phyloP scores from a whole-genome alignment of 2,797 vertebrate species.

The Dermochelys coriacea region DNA sequence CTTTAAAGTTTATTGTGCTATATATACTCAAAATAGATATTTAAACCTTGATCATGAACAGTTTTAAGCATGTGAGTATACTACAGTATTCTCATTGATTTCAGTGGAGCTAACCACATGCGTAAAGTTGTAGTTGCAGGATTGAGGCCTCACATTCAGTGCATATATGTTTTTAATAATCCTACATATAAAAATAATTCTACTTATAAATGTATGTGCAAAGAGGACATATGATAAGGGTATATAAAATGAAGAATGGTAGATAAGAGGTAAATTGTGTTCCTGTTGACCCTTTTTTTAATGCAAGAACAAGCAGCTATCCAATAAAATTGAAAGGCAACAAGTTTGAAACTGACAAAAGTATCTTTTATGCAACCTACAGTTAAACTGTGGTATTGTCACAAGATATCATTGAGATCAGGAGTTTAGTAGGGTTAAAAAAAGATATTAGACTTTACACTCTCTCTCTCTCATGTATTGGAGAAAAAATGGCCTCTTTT shows the following conservation, averaged over 20 bases:
- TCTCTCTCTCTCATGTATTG: no score
- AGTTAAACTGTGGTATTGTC: not conserved
- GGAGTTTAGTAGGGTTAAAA: not conserved
- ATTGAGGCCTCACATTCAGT: not conserved
- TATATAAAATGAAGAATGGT: not conserved
- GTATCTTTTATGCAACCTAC: not conserved
- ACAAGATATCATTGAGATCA: not conserved
- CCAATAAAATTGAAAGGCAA: not conserved
- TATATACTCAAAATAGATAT: not conserved
- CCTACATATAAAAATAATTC: not conserved
- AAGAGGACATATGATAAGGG: not conserved
- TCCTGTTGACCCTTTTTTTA: not conserved
- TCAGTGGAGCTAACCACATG: not conserved
- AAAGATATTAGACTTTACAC: not conserved
- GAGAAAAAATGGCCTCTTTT: not conserved
- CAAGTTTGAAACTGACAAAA: not conserved
- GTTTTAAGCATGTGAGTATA: not conserved
- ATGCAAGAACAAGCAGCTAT: constrained; percentile 27
- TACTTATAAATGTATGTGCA: not conserved
- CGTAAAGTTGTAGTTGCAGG: not conserved
- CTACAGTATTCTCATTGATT: constrained; percentile 17
- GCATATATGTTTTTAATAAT: not conserved
- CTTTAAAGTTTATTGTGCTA: not conserved
- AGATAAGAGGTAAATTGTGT: constrained; percentile 13
- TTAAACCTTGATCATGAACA: not conserved